These are phyloP conservation scores for Pseudolaguvia tuberculata DNA, from an alignment of 2,113 vertebrate species.

Conservation along the genomic window DNA sequence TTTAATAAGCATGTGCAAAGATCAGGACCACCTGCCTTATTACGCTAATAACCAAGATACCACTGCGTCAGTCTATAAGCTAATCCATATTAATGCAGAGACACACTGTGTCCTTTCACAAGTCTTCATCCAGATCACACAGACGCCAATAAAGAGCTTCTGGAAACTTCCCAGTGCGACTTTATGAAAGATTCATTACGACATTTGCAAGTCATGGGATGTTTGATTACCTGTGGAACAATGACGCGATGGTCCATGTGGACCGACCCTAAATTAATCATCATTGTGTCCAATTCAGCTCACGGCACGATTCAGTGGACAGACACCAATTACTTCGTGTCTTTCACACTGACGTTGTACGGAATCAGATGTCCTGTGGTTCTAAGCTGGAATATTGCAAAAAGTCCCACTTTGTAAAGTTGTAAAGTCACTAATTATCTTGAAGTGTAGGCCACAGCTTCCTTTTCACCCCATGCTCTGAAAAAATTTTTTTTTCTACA, in stretches of 20 bases:
- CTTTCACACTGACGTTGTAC: background rate
- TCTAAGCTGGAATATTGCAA: constrained; percentile 13
- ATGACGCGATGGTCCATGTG: constrained; percentile 17
- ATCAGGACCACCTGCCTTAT: constrained; percentile 27
- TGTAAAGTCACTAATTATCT: background rate
- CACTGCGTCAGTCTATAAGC: constrained; percentile 32
- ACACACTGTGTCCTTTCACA: constrained; percentile 1
- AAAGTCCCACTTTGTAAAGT: background rate
- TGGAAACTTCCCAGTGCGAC: constrained; percentile 30
- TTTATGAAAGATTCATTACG: constrained; percentile 49
- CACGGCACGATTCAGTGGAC: background rate
- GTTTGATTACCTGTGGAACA: constrained; percentile 33
- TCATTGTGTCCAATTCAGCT: constrained; percentile 33
- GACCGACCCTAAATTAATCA: constrained; percentile 44
- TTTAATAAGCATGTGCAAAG: constrained; percentile 23
- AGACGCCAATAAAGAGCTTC: constrained; percentile 26
- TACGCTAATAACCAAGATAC: constrained; percentile 23
- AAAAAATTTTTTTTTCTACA: background rate
- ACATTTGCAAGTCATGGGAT: constrained; percentile 42
- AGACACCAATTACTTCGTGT: constrained; percentile 4
- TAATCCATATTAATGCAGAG: constrained; percentile 35
- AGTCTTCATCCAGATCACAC: constrained; percentile 36
- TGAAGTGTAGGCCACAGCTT: too few relatives aligned
- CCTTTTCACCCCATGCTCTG: background rate
- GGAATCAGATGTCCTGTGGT: background rate